These are phyloP conservation scores for Eulimnadia texana DNA, from an alignment of 1,140 invertebrate genomes.

Conservation along the genomic window DNA sequence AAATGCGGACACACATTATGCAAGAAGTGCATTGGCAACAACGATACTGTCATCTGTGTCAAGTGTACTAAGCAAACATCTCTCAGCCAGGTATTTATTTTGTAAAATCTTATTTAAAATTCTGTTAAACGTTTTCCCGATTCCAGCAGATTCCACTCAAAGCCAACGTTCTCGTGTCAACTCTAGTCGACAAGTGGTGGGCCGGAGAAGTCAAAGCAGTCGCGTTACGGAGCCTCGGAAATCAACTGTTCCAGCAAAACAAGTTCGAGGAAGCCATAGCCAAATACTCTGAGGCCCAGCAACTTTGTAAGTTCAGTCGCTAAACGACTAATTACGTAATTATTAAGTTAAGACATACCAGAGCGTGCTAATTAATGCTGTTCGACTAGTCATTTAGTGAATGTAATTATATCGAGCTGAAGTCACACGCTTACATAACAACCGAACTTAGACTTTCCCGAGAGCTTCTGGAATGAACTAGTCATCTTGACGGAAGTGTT, in stretches of 20 bases:
- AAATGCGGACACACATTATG: conserved; percentile 54
- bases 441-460: no score
- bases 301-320: conserved; percentile 36
- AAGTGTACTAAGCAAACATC: conserved; percentile 13
- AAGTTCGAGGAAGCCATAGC: conserved; percentile 42
- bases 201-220: conserved; percentile 41
- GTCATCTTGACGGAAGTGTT: no score
- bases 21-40: conserved; percentile 33
- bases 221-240: conserved; percentile 44
- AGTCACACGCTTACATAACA: no score
- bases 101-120: no score
- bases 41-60: background rate
- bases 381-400: no score
- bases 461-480: no score
- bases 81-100: conserved; percentile 2
- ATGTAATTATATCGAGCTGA: no score
- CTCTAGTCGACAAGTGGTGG: conserved; percentile 54
- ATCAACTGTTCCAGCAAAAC: conserved; percentile 41
- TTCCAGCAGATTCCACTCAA: conserved; percentile 28
- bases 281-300: conserved; percentile 44
- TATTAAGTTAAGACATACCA: background rate
- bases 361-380: no score
- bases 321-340: background rate
- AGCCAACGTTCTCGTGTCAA: conserved; percentile 46
- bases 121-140: no score